Conservation (phyloP, 2,888 invertebrate species). For the Cheilosia pagana region DNA sequence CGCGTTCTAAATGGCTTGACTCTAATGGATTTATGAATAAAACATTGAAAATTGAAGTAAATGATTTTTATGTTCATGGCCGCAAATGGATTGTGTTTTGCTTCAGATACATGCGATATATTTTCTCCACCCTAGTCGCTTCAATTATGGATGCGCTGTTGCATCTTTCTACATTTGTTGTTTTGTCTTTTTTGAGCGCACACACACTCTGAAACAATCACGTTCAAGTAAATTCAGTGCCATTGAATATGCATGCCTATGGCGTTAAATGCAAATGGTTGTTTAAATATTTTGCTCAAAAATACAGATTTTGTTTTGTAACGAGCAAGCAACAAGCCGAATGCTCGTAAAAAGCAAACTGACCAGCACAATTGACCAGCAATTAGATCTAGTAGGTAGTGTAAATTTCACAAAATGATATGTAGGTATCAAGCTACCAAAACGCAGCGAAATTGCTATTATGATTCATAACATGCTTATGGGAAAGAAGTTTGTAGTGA, state of each 20-base stretch:
- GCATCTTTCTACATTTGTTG: neutral
- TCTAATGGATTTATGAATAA: constrained; percentile 71
- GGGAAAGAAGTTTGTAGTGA: too few species aligned
- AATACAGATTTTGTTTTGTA: too few species aligned
- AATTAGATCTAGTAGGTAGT: too few species aligned
- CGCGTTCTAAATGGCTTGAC: constrained; percentile 39
- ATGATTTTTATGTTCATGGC: constrained; percentile 67
- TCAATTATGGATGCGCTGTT: constrained; percentile 11
- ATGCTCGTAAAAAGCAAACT: too few species aligned
- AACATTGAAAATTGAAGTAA: constrained; percentile 67
- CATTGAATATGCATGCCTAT: constrained; percentile 11
- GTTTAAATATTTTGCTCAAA: too few species aligned
- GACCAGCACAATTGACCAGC: too few species aligned
- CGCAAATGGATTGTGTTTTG: constrained; percentile 59
- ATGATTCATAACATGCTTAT: too few species aligned
- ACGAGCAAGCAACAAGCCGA: too few species aligned
- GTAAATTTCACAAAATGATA: too few species aligned
- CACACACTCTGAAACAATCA: constrained; percentile 6
- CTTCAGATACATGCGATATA: constrained; percentile 34
- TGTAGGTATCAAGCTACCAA: too few species aligned
- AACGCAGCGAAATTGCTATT: too few species aligned
- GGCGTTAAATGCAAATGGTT: too few species aligned
- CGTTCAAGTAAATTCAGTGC: constrained; percentile 7
- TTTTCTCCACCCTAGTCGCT: neutral
- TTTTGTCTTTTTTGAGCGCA: neutral